Percentiles rank a stretch among this genome's conserved stretches.
Evolutionary conservation across 35 echinoderm and acorn worm genomes (phyloP).

Genomic region (Hemicentrotus pulcherrimus): DNA sequence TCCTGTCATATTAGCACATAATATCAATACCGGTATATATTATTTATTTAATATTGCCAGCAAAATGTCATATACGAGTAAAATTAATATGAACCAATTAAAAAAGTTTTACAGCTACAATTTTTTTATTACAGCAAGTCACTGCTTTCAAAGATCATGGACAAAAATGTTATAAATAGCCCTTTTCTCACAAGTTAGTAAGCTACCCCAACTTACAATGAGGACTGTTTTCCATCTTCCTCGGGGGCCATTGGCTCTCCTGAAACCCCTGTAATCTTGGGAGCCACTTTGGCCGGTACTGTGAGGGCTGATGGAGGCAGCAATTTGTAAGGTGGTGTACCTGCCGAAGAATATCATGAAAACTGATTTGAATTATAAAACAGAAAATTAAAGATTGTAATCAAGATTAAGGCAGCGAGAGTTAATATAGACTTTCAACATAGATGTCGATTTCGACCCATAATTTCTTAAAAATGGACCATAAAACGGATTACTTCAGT

Average conservation of each 20-base stretch:
- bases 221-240: background rate
- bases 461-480: too few relatives aligned
- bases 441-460: too few relatives aligned
- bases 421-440: too few relatives aligned
- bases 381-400: background rate
- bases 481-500: too few relatives aligned
- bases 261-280: background rate
- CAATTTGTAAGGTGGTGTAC: background rate
- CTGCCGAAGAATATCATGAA: background rate
- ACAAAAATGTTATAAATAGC: background rate
- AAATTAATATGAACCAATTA: background rate
- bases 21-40: too few relatives aligned
- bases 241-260: background rate
- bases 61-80: background rate
- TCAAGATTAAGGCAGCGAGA: background rate
- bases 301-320: constrained; percentile 7
- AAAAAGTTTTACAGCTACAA: background rate
- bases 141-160: background rate
- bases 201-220: background rate
- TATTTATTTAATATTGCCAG: background rate
- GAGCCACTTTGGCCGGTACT: background rate
- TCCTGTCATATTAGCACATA: too few relatives aligned
- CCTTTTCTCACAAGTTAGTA: background rate
- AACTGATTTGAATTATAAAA: background rate
- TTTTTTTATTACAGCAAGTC: background rate